Evolutionary conservation across 2,113 vertebrate genomes (phyloP), one percentile per base, ranked within the genome.

Genomic region (Hemiscyllium ocellatum): DNA sequence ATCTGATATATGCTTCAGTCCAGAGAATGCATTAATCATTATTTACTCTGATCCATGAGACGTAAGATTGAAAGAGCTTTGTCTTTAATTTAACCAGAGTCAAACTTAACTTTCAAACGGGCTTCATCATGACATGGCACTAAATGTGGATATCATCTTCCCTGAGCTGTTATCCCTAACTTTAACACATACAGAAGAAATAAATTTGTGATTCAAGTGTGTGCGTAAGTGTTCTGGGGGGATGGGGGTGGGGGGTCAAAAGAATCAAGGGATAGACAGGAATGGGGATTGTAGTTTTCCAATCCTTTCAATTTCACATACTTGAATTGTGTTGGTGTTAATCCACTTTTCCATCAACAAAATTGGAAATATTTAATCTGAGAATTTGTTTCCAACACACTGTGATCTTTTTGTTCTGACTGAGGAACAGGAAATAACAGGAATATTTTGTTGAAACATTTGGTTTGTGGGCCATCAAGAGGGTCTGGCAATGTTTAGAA

Each of bases 351-450:
- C 29, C 80, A 85, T 17, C 20, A 68, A 24, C 52, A 86, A 95
- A 65, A 90, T 96, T 96, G 95, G 95, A 86, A 26, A 52, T 80
- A 42, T 85, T 56, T 95, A 47, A 95, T 0, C 47, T 4, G 47
- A 0, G 0, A 0, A 10, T 26, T 65, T 56, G 26, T 96, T 95
- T 95, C 76, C 66, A 66, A 95, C 95, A 76, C 95, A 94, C 96
- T 96, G 3, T 86, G 96, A 96, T 89, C 95, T 96, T 86, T 89
- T 80, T 80, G 96, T 96, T 93, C 89, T 17, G 89, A 96, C 96
- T 96, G 96, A 96, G 96, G 96, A 96, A 96, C 96, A 97, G 97
- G 97, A 97, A 97, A 97, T 97, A 97, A 97, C 96, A 96, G 96
- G 96, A 96, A 97, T 97, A 97, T 97, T 97, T 96, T 96, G 69